Evolutionary conservation across 2,113 vertebrate genomes (phyloP).

Genomic region (Eublepharis macularius): DNA sequence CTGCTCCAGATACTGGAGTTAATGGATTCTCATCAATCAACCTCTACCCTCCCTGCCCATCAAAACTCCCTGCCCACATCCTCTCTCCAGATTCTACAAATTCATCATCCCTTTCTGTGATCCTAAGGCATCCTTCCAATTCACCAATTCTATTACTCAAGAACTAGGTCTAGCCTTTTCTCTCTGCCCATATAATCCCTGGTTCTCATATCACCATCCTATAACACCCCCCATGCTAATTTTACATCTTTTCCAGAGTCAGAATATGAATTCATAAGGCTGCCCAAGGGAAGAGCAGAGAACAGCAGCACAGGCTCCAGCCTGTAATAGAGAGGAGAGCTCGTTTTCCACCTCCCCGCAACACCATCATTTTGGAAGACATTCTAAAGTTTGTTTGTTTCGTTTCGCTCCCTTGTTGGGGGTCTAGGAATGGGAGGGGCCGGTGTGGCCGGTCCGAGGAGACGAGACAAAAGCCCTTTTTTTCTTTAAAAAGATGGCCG

Average conservation of each 20-base stretch:
- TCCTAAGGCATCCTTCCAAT: neutral
- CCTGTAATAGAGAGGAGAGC: slow-evolving; percentile 9
- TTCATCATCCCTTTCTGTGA: neutral
- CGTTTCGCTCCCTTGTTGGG: slow-evolving; percentile 32
- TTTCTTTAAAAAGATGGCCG: slow-evolving; percentile 12
- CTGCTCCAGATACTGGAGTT: neutral
- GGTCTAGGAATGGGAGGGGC: slow-evolving; percentile 13
- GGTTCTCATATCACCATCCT: neutral
- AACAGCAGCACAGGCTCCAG: slow-evolving; percentile 6
- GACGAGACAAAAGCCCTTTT: slow-evolving; percentile 38
- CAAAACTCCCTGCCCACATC: neutral
- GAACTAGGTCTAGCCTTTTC: neutral
- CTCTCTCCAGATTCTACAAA: neutral
- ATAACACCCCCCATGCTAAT: neutral
- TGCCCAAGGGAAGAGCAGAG: neutral
- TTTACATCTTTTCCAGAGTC: neutral
- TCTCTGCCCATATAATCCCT: neutral
- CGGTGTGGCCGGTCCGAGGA: slow-evolving; percentile 17
- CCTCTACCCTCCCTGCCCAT: neutral
- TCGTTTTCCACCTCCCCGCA: slow-evolving; percentile 3
- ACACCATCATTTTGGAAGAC: slow-evolving; percentile 36
- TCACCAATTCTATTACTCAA: neutral
- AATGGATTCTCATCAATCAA: neutral
- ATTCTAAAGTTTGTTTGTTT: slow-evolving; percentile 36
- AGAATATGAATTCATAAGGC: neutral